A percentile compares a stretch with the other conserved stretches of the same genome.
Conservation (phyloP, 1,140 invertebrate species). For the Dreissena rostriformis region DNA sequence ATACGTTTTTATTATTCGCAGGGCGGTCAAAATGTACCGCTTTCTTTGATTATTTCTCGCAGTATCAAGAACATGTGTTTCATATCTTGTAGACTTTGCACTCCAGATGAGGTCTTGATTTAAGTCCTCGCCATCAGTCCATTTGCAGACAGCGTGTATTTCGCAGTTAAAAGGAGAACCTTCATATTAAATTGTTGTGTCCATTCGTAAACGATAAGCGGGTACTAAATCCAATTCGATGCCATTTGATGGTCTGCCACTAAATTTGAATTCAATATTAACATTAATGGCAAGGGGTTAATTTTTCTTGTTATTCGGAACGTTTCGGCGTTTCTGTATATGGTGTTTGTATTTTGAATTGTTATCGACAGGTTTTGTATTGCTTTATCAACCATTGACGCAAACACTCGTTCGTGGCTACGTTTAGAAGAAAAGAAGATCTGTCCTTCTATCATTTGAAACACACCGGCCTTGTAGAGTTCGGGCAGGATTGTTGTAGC, state of each 20-base stretch:
- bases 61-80: not conserved
- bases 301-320: conserved; percentile 2
- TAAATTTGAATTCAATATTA: not conserved
- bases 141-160: conserved; percentile 40
- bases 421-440: conserved; percentile 14
- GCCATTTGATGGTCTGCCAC: not conserved
- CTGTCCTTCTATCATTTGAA: not conserved
- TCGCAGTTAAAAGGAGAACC: not conserved
- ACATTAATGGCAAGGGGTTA: conserved; percentile 12
- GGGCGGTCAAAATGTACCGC: not conserved
- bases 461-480: conserved; percentile 5
- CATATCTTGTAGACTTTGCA: not conserved
- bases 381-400: conserved; percentile 31
- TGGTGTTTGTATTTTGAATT: not conserved
- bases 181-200: not conserved
- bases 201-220: conserved; percentile 6
- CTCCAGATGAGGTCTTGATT: not conserved
- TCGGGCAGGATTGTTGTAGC: conserved; percentile 17
- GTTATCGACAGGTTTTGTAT: not conserved
- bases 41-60: not conserved
- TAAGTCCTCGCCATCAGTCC: conserved; percentile 23
- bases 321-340: not conserved
- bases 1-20: conserved; percentile 26
- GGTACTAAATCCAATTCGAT: conserved; percentile 45
- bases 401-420: conserved; percentile 23